Evolutionary conservation across 2,797 vertebrate genomes (phyloP).

Genomic region (Scolopax rusticola): DNA sequence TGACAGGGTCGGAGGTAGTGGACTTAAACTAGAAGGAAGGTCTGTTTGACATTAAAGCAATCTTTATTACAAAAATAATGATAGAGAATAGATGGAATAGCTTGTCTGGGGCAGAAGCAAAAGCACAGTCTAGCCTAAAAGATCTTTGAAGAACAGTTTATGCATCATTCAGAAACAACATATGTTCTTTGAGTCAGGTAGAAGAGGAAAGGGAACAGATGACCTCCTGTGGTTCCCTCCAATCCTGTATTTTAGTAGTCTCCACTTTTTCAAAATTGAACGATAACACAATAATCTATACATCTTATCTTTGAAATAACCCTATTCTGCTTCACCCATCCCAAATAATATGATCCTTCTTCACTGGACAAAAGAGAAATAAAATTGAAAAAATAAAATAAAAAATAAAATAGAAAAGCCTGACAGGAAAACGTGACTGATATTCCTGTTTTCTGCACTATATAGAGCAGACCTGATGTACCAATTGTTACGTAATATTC

Average conservation of each 20-base stretch:
- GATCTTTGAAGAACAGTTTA: not conserved
- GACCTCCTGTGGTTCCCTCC: not conserved
- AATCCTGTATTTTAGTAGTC: not conserved
- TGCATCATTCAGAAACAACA: not conserved
- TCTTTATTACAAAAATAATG: not conserved
- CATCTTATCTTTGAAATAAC: not conserved
- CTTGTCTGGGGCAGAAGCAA: not conserved
- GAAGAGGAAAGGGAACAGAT: not conserved
- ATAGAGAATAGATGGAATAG: not conserved
- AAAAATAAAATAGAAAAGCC: not conserved
- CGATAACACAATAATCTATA: not conserved
- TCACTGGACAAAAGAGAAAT: not conserved
- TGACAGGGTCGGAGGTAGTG: not conserved
- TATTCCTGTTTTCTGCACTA: not conserved
- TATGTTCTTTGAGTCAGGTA: not conserved
- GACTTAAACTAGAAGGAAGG: not conserved
- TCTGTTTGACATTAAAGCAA: not conserved
- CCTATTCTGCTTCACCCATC: not conserved
- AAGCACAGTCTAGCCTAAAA: not conserved
- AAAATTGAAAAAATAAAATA: not conserved
- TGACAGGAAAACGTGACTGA: not conserved
- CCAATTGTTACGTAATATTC: not conserved
- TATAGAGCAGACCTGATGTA: not conserved
- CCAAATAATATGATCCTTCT: not conserved
- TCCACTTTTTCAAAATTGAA: not conserved